Percentiles rank a stretch among this genome's conserved stretches.
Evolutionary conservation across 2,888 invertebrate genomes (phyloP).

Genomic region (Luperina nickerlii): DNA sequence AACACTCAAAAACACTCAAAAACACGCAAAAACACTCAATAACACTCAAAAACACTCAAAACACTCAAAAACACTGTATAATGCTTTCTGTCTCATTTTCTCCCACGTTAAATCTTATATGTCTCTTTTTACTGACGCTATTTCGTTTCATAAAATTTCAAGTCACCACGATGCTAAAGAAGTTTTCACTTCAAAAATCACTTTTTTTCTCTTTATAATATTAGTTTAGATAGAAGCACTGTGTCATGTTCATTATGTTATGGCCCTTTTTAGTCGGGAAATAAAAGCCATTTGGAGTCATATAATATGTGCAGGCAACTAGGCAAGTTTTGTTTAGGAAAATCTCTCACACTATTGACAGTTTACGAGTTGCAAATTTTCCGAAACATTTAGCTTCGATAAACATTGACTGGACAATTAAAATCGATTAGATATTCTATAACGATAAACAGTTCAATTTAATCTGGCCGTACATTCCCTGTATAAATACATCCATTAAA

Average conservation of each 20-base stretch:
- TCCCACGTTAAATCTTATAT: no score
- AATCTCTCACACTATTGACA: background rate
- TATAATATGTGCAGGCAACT: background rate
- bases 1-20: no score
- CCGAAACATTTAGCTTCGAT: conserved; percentile 17
- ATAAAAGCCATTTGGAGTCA: background rate
- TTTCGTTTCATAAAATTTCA: no score
- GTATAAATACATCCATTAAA: conserved; percentile 60
- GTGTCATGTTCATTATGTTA: no score
- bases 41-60: no score
- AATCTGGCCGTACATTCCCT: conserved; percentile 26
- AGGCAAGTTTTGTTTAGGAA: background rate
- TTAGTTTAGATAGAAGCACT: no score
- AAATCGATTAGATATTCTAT: conserved; percentile 32
- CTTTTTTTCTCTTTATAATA: background rate
- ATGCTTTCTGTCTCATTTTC: no score
- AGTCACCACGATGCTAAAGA: no score
- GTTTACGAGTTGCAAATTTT: conserved; percentile 22
- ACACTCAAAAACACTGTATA: no score
- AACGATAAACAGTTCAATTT: conserved; percentile 36
- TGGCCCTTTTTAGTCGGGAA: background rate
- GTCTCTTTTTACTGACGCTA: no score
- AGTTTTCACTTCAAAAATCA: no score
- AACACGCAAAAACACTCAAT: no score
- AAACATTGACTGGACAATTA: conserved; percentile 13